Evolutionary conservation across 2,113 vertebrate species (phyloP).

Genomic region (Chroicocephalus ridibundus): DNA sequence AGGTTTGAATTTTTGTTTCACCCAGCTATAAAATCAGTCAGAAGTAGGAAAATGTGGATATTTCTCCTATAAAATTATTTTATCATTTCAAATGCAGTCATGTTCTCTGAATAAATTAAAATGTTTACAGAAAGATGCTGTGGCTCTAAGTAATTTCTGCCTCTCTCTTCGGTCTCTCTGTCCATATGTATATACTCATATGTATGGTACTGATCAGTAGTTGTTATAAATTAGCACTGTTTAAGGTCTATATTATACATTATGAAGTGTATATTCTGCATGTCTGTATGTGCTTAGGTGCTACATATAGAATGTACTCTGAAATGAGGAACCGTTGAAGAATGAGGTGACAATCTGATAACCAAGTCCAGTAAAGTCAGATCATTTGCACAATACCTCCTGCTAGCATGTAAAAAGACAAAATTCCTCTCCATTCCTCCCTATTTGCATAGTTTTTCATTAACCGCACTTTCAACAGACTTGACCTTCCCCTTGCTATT

Average conservation of each 20-base stretch:
- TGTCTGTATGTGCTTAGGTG: neutral
- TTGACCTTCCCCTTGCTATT: slow-evolving; percentile 56
- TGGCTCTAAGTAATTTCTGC: neutral
- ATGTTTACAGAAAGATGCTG: neutral
- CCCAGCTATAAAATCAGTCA: neutral
- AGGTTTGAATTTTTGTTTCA: neutral
- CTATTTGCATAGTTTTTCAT: neutral
- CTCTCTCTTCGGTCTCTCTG: neutral
- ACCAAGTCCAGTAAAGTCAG: neutral
- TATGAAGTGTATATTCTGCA: neutral
- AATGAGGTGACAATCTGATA: neutral
- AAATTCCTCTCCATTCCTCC: neutral
- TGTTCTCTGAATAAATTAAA: neutral
- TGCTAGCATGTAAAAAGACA: neutral
- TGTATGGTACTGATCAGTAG: neutral
- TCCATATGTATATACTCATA: too few relatives aligned
- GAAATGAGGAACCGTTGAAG: neutral
- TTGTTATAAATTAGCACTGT: neutral
- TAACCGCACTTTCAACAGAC: neutral
- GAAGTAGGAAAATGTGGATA: neutral
- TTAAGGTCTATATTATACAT: neutral
- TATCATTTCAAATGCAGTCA: neutral
- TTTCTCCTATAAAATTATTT: neutral
- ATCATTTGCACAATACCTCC: neutral
- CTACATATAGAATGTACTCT: neutral